A percentile compares a stretch with the other conserved stretches of the same genome.
phyloP scores from a whole-genome alignment of 37 sponge, comb jelly and placozoan species.

The Ephydatia muelleri region DNA sequence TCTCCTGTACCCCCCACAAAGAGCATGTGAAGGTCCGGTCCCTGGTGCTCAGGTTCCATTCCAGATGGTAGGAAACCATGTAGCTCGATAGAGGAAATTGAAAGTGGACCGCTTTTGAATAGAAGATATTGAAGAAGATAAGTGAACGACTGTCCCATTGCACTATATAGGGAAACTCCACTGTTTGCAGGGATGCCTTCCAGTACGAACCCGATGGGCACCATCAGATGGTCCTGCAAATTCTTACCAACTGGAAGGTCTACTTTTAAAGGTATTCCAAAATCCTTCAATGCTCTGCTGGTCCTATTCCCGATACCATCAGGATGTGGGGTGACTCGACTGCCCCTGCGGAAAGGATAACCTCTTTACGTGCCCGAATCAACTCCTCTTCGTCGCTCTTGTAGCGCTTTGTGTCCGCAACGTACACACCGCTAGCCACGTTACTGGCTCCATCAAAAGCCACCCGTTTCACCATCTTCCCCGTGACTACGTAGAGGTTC shows the following conservation, averaged over 20 bases:
- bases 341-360: slow-evolving; percentile 80
- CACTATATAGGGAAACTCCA: slow-evolving; percentile 1
- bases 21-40: slow-evolving; percentile 55
- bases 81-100: slow-evolving; percentile 38
- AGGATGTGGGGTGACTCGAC: slow-evolving; percentile 77
- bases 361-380: slow-evolving; percentile 58
- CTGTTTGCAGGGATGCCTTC: slow-evolving; percentile 8
- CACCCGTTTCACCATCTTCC: slow-evolving; percentile 33
- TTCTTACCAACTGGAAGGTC: slow-evolving; percentile 88
- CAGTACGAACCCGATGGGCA: slow-evolving; percentile 35
- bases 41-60: slow-evolving; percentile 3
- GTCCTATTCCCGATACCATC: slow-evolving; percentile 85
- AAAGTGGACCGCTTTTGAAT: slow-evolving; percentile 44
- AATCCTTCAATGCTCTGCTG: slow-evolving; percentile 46
- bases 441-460: slow-evolving; percentile 27
- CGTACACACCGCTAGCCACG: slow-evolving; percentile 31
- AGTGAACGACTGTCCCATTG: slow-evolving; percentile 9
- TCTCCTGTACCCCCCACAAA: slow-evolving; percentile 20
- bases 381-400: slow-evolving; percentile 26
- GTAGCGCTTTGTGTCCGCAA: slow-evolving; percentile 29
- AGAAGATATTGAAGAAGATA: slow-evolving; percentile 29
- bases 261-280: slow-evolving; percentile 22
- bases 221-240: slow-evolving; percentile 82
- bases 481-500: slow-evolving; percentile 59
- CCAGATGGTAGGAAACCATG: slow-evolving; percentile 43